Percentiles rank a stretch among this genome's conserved stretches.
Conservation (phyloP, 1,140 invertebrate genomes). For the Zaprionus africanus region DNA sequence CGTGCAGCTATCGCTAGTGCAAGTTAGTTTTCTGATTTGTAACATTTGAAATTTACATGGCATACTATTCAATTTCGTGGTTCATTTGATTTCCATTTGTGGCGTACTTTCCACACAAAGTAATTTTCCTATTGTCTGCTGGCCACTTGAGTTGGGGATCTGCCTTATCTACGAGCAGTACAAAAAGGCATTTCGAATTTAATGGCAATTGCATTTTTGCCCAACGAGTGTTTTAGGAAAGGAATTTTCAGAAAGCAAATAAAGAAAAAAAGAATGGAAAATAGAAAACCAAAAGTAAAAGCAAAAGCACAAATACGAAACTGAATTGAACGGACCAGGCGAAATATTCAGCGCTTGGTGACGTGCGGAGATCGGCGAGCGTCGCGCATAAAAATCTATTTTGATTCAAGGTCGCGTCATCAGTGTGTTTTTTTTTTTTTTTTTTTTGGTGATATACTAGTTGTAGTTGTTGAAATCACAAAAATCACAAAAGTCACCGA, state of each 20-base stretch:
- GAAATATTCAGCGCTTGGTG: constrained; percentile 44
- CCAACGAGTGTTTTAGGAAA: constrained; percentile 19
- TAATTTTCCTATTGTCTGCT: constrained; percentile 22
- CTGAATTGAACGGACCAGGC: constrained; percentile 10
- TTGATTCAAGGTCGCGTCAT: constrained; percentile 76
- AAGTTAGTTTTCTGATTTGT: constrained; percentile 6
- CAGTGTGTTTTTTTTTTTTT: constrained; percentile 25
- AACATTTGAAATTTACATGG: constrained; percentile 36
- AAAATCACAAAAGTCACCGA: constrained; percentile 14
- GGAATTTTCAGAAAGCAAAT: constrained; percentile 1
- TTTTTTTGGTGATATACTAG: constrained; percentile 11
- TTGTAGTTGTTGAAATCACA: constrained; percentile 30
- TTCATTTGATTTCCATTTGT: constrained; percentile 49
- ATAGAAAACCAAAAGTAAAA: constrained; percentile 11
- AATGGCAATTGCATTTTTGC: constrained; percentile 35
- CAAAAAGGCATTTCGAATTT: constrained; percentile 25
- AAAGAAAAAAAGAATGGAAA: not conserved
- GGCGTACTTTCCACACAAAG: constrained; percentile 13
- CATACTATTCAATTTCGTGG: constrained; percentile 37
- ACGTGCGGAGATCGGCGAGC: constrained; percentile 48
- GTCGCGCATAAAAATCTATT: constrained; percentile 75
- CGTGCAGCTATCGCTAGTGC: not conserved
- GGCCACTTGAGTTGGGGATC: constrained; percentile 34
- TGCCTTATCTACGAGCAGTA: constrained; percentile 12
- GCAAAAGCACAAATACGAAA: not conserved